Conservation (phyloP, 2,113 vertebrate genomes). For the Antechinus flavipes region DNA sequence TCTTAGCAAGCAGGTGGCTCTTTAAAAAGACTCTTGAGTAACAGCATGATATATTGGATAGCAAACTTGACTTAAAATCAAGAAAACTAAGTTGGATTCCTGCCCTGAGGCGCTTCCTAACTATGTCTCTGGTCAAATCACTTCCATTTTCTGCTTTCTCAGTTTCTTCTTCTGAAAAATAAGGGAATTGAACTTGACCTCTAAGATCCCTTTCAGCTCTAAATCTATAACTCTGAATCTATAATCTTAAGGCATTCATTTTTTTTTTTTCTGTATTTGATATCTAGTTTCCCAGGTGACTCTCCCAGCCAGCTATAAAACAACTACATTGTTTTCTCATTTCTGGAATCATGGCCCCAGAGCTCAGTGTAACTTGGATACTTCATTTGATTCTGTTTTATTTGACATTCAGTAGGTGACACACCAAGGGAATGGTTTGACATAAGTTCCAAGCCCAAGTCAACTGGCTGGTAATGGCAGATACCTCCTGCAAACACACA, state of each 20-base stretch:
- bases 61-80: not conserved
- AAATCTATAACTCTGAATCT: not conserved
- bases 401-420: not conserved
- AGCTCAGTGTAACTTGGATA: not conserved
- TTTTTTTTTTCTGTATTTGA: not conserved
- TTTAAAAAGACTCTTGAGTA: not conserved
- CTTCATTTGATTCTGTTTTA: not conserved
- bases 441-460: not conserved
- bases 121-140: not conserved
- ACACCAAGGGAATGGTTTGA: not conserved
- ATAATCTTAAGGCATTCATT: not conserved
- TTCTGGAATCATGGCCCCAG: not conserved
- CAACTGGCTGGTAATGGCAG: not conserved
- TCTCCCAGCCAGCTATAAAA: not conserved
- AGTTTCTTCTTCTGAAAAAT: not conserved
- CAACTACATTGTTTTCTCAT: not conserved
- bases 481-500: not conserved
- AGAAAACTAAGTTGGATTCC: not conserved
- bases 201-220: not conserved
- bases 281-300: not conserved
- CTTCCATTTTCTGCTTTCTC: not conserved
- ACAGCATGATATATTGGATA: not conserved
- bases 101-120: not conserved
- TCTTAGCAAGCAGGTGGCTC: not conserved
- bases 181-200: not conserved